These are phyloP conservation scores for Macroramphosus scolopax DNA, from an alignment of 2,797 vertebrate genomes.

Conservation along the genomic window DNA sequence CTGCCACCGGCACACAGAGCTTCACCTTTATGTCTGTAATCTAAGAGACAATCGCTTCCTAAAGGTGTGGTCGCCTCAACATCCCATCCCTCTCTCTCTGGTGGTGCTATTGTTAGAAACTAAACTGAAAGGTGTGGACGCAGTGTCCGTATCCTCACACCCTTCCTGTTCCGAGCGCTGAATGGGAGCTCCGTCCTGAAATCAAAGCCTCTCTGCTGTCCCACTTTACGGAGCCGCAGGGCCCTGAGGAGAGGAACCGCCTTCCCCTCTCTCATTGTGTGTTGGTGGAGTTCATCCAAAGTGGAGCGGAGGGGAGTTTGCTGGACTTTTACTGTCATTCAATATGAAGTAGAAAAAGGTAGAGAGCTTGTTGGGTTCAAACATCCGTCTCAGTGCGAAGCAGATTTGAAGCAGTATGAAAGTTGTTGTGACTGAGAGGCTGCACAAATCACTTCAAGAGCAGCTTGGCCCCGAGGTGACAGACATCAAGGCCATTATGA, in stretches of 20 bases:
- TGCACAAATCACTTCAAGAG: no score
- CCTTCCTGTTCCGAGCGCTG: neutral
- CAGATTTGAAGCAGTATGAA: no score
- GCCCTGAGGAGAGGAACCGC: slow-evolving; percentile 32
- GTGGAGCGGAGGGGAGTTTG: slow-evolving; percentile 27
- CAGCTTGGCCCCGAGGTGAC: no score
- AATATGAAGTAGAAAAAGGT: slow-evolving; percentile 38
- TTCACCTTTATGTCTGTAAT: slow-evolving; percentile 26
- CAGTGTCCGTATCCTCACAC: no score
- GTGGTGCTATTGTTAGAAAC: slow-evolving; percentile 39
- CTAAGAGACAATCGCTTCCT: slow-evolving; percentile 5
- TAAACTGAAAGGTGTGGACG: no score
- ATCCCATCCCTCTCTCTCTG: slow-evolving; percentile 18
- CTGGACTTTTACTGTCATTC: slow-evolving; percentile 48
- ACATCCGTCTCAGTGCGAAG: slow-evolving; percentile 21
- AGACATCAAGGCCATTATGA: no score
- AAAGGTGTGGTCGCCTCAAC: slow-evolving; percentile 34
- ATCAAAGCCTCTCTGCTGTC: slow-evolving; percentile 54
- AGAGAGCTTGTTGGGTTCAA: slow-evolving; percentile 17
- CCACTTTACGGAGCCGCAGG: slow-evolving; percentile 49
- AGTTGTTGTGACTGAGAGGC: no score
- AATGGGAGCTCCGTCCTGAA: slow-evolving; percentile 39
- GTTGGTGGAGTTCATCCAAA: slow-evolving; percentile 43
- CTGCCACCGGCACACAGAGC: slow-evolving; percentile 2
- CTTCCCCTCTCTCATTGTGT: slow-evolving; percentile 47